Base-by-base conservation (phyloP, 53 echinoderm and acorn worm genomes). In the Echinarachnius parma region DNA sequence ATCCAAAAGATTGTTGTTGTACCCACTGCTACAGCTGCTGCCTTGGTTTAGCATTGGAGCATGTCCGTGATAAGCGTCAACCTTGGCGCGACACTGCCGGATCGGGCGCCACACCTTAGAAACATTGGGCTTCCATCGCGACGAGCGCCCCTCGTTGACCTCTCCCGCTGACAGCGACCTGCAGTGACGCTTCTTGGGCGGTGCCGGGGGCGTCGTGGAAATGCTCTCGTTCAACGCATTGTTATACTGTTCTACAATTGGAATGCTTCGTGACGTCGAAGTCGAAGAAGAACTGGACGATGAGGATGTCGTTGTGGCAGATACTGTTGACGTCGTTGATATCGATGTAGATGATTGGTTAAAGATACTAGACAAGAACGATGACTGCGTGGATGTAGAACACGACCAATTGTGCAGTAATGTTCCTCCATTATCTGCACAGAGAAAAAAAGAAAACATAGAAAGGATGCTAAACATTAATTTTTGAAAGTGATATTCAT, bases 181-280 rank as follows among this genome's bases (percentile, higher is more conserved):
- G 58, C 98, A 98, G 83, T 98, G 98, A 32, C 88, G 80, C 80
- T 98, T 96, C 48, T 91, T 87, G 44, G 98, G 96, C 33, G 91
- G 98, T 1, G 91, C 98, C 18, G 82, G 78, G 33, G 89, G 82
- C 46, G 87, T 79, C 28, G 81, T 86, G 28, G 74, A 72, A 18
- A 72, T 24, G 28, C 44, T 72, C 44, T 72, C 74, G 15, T 72
- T 72, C 44, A 72, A 22, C 15, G 44, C 74, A 72, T 72, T 72
- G 74, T 72, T 55, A 37, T 56, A 56, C 34, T 56, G 74, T 72
- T 72, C 74, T 15, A 56, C 74, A 22, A 72, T 57, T 72, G 74
- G 74, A 72, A 72, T 72, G 74, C 74, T 72, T n/a, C n/a, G n/a
- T n/a, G n/a, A n/a, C n/a, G n/a, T n/a, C 35, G 46, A 37, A 24